Evolutionary conservation across 2,797 vertebrate species (phyloP).

Genomic region (Hypotaenidia okinawae): DNA sequence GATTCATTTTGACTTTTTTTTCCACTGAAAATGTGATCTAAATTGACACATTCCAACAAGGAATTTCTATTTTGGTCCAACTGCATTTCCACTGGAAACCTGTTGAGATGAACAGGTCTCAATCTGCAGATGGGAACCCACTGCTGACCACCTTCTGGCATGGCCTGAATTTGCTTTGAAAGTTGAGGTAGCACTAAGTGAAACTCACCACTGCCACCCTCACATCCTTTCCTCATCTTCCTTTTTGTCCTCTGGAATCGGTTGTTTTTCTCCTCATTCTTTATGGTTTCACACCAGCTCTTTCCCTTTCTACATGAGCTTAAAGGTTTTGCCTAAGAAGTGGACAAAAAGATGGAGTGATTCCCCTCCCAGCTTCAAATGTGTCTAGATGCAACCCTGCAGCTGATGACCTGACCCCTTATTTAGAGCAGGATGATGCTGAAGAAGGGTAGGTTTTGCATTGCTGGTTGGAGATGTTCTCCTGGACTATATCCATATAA

Average conservation of each 20-base stretch:
- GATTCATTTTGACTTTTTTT: not conserved
- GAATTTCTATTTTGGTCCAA: not conserved
- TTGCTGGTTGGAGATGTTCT: not conserved
- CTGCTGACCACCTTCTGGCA: not conserved
- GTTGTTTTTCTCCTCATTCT: not conserved
- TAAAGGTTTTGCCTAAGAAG: not conserved
- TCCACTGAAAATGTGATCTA: not conserved
- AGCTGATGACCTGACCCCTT: not conserved
- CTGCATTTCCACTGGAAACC: not conserved
- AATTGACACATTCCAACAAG: not conserved
- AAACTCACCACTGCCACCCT: not conserved
- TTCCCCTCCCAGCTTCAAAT: not conserved
- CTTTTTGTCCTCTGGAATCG: not conserved
- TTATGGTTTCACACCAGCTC: not conserved
- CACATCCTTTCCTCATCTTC: not conserved
- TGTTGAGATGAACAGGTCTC: not conserved
- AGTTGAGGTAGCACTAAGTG: not conserved
- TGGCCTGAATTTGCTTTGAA: not conserved
- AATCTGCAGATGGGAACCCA: not conserved
- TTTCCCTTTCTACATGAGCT: not conserved
- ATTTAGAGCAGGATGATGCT: not conserved
- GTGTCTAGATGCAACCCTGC: not conserved
- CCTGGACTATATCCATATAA: not conserved
- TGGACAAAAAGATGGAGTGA: not conserved
- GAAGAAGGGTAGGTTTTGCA: not conserved